Base-by-base conservation (phyloP, 2,888 invertebrate genomes). In the Apamea sordens region DNA sequence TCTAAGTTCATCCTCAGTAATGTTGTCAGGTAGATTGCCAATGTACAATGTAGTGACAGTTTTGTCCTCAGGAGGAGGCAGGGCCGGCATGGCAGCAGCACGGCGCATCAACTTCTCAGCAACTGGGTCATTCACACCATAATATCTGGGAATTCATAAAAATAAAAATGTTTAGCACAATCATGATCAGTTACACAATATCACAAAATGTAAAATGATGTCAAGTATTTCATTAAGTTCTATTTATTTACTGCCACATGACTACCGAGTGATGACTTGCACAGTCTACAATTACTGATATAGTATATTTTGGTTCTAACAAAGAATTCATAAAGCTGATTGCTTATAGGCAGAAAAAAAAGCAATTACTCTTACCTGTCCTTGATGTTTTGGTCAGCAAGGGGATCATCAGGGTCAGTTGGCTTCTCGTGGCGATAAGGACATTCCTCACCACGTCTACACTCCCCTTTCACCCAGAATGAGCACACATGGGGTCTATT, bases 401-500 rank as follows among this genome's bases (percentile, higher is more conserved):
- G 96, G 1, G 99, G 99, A 97, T 99, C 99, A 96, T 99, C 99
- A 32, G 99, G 99, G 96, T 99, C 99, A 4, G 99, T 99, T 0
- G 99, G 99, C 93, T 99, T 99, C 93, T 99, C 99, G 91, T 99
- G 99, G 63, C 99, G 97, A 93, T 99, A 99, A 0, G 99, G 99
- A 94, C 99, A 99, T 93, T 99, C 99, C 94, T 99, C 99, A 32
- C 99, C 99, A 94, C 99, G 97, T 92, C 99, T 98, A 93, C 99
- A 99, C 94, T 99, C 99, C 3, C 99, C 99, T 97, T 99, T 99
- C n/a, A 99, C 99, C 99, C 99, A 99, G 95, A 99, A 99, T 0
- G 99, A 99, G 94, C 99, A 99, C 73, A 99, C 99, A 95, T 99
- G 99, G 0, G 99, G 99, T 89, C 99, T 97, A 92, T 99, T 99